Evolutionary conservation across 2,113 vertebrate species (phyloP).

Genomic region (Tupaia chinensis): DNA sequence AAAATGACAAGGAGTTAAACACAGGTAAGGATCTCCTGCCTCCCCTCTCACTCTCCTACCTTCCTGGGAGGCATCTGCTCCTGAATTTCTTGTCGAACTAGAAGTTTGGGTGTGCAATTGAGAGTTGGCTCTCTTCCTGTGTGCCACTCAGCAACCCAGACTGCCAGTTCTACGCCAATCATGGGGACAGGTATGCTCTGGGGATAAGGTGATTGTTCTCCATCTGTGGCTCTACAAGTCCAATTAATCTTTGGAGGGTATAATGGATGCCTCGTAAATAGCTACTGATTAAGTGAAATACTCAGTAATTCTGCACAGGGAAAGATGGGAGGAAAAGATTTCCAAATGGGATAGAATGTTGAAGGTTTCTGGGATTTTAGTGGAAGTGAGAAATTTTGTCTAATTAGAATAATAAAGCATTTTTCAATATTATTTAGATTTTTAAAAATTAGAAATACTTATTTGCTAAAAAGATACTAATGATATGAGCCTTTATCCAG

Average conservation of each 20-base stretch:
- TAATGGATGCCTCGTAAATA: background rate
- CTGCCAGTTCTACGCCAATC: background rate
- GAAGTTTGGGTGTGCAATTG: background rate
- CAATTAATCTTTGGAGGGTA: background rate
- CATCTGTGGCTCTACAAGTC: background rate
- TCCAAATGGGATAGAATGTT: background rate
- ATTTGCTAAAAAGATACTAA: too few relatives aligned
- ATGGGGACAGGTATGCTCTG: background rate
- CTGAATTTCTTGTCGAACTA: constrained; percentile 53
- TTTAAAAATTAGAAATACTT: background rate
- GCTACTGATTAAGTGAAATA: background rate
- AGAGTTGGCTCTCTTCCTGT: background rate
- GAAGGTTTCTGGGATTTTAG: background rate
- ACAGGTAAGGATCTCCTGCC: background rate
- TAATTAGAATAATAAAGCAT: background rate
- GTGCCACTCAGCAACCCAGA: background rate
- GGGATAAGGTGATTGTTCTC: background rate
- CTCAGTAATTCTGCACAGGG: background rate
- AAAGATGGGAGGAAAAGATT: too few relatives aligned
- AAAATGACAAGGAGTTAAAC: background rate
- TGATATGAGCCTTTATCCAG: too few relatives aligned
- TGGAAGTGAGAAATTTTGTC: background rate
- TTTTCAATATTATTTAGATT: constrained; percentile 5
- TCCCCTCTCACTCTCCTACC: background rate
- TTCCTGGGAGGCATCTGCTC: background rate